These are phyloP conservation scores for Macquaria australasica DNA, from an alignment of 2,113 vertebrate genomes.

Conservation along the genomic window DNA sequence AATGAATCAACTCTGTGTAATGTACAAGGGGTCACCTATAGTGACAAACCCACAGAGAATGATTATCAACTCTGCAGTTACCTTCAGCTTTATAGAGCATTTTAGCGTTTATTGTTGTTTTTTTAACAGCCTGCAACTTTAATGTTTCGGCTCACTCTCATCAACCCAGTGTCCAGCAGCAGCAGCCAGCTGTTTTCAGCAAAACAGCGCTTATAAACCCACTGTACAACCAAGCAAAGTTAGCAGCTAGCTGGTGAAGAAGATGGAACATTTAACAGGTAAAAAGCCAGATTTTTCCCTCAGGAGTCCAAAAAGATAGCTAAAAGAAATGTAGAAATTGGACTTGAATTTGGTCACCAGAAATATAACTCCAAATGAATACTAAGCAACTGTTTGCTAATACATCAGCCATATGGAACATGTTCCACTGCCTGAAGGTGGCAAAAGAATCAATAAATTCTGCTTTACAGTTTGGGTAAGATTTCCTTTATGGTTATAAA, in stretches of 20 bases:
- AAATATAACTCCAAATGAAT: background rate
- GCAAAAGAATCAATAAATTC: background rate
- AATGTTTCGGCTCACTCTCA: too few relatives aligned
- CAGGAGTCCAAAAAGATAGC: background rate
- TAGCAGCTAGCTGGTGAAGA: too few relatives aligned
- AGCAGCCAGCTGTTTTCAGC: background rate
- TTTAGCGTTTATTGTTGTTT: too few relatives aligned
- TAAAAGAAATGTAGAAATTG: background rate
- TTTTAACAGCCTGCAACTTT: background rate
- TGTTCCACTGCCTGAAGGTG: background rate
- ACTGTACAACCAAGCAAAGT: background rate
- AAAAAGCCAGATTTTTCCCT: background rate
- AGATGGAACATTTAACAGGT: background rate
- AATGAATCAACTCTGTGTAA: too few relatives aligned
- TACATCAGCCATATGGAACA: background rate
- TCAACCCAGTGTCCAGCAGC: too few relatives aligned
- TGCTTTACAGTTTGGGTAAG: background rate
- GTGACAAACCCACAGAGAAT: too few relatives aligned
- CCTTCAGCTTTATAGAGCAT: background rate
- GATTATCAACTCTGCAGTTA: too few relatives aligned
- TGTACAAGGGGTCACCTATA: too few relatives aligned
- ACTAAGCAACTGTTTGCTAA: background rate
- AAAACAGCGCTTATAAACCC: background rate
- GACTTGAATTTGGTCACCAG: background rate
- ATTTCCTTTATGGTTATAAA: background rate